Conservation (phyloP, 2,113 vertebrate genomes). For the Nothobranchius furzeri region DNA sequence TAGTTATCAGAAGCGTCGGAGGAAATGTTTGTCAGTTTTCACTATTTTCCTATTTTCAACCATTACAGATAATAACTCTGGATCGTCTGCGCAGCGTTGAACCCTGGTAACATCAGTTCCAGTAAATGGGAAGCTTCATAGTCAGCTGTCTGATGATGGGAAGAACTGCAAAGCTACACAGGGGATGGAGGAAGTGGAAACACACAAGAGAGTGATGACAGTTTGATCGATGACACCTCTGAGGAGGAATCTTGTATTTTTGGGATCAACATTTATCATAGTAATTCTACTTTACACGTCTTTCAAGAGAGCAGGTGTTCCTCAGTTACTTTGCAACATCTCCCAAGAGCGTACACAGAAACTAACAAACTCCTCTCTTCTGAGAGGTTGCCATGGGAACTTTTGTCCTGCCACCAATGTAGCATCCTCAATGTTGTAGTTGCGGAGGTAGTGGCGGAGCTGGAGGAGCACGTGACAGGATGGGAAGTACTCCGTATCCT, state of each 20-base stretch:
- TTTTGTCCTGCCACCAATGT: conserved; percentile 66
- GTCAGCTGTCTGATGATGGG: conserved; percentile 53
- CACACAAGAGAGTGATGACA: conserved; percentile 11
- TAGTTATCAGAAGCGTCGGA: background rate
- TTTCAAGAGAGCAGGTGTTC: conserved; percentile 33
- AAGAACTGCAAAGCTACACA: conserved; percentile 47
- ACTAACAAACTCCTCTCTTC: conserved; percentile 58
- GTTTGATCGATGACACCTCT: conserved; percentile 35
- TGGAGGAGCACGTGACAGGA: conserved; percentile 37
- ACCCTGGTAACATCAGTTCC: conserved; percentile 17
- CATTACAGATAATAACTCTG: background rate
- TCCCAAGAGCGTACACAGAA: conserved; percentile 31
- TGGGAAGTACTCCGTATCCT: conserved; percentile 80
- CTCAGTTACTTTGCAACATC: conserved; percentile 43
- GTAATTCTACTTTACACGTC: background rate
- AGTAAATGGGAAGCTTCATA: conserved; percentile 22
- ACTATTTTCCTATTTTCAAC: background rate
- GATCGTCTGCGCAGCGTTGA: background rate
- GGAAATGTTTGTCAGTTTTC: background rate
- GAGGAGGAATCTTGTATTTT: conserved; percentile 9
- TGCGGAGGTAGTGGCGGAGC: conserved; percentile 49
- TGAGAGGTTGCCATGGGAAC: conserved; percentile 71
- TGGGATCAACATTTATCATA: background rate
- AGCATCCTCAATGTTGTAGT: conserved; percentile 52
- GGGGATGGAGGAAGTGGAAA: conserved; percentile 66